Conservation (phyloP, 2,113 vertebrate species). For the Furnarius figulus region DNA sequence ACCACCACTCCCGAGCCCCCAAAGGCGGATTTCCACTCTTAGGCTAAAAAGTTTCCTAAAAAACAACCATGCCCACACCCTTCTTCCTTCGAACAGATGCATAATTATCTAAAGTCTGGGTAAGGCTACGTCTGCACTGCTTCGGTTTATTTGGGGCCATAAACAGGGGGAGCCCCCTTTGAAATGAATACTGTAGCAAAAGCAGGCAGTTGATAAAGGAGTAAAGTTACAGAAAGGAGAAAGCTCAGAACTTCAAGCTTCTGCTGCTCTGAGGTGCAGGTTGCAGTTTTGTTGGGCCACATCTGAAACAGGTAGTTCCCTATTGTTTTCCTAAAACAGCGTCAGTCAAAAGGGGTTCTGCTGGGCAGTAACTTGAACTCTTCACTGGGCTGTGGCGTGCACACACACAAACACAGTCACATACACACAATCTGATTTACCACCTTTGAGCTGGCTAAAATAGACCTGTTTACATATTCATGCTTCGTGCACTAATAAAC, state of each 20-base stretch:
- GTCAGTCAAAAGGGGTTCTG: neutral
- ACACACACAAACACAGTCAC: neutral
- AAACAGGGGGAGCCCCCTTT: conserved; percentile 21
- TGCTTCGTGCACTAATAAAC: neutral
- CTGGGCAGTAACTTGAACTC: neutral
- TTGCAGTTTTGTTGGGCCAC: neutral
- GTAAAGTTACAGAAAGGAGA: neutral
- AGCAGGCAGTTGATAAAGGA: neutral
- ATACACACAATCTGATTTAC: neutral
- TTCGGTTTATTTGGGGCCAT: conserved; percentile 21
- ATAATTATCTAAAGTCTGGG: neutral
- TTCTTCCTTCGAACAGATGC: neutral
- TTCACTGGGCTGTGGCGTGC: neutral
- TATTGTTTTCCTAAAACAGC: neutral
- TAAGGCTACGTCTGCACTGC: neutral
- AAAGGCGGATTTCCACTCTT: neutral
- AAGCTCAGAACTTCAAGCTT: neutral
- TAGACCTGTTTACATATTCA: conserved; percentile 2
- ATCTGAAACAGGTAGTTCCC: neutral
- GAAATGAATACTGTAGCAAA: conserved; percentile 49
- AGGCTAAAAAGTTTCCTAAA: neutral
- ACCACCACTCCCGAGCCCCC: accelerated
- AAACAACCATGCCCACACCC: neutral
- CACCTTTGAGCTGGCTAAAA: neutral
- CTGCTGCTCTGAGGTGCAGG: neutral